Conservation (phyloP, 2,888 invertebrate genomes). For the Nephrotoma flavescens region DNA sequence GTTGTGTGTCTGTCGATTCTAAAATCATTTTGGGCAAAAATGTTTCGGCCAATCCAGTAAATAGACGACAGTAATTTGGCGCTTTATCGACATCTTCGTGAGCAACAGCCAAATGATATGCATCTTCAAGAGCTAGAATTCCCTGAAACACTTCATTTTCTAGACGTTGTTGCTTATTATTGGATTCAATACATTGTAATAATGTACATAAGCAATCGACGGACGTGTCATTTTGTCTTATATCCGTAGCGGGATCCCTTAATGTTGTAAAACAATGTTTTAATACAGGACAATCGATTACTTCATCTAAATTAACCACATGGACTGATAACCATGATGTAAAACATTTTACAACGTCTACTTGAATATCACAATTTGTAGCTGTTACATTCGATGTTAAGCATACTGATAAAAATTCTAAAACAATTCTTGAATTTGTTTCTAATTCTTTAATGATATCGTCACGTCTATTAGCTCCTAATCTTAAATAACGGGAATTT, state of each 20-base stretch:
- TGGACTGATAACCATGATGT: conserved; percentile 83
- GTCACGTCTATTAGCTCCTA: conserved; percentile 83
- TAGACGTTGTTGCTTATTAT: conserved; percentile 49
- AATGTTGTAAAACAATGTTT: conserved; percentile 57
- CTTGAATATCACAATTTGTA: conserved; percentile 46
- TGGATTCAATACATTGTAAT: conserved; percentile 66
- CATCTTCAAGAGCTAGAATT: conserved; percentile 62
- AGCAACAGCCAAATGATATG: conserved; percentile 82
- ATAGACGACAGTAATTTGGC: conserved; percentile 84
- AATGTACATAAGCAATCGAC: conserved; percentile 82
- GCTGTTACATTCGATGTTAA: conserved; percentile 42
- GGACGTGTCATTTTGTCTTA: conserved; percentile 71
- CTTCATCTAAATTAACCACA: conserved; percentile 58
- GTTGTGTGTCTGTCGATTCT: conserved; percentile 38
- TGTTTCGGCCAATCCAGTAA: conserved; percentile 87
- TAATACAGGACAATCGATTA: conserved; percentile 58
- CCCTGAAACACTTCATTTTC: conserved; percentile 71
- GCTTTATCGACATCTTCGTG: conserved; percentile 90
- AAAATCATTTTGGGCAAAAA: conserved; percentile 70
- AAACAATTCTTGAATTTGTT: conserved; percentile 57
- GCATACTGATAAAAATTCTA: conserved; percentile 66
- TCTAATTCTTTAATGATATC: conserved; percentile 71
- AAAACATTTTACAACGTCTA: conserved; percentile 70
- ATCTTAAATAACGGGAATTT: conserved; percentile 57
- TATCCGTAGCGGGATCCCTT: conserved; percentile 41